Percentiles rank a stretch among this genome's conserved stretches.
phyloP scores from a whole-genome alignment of 2,797 vertebrate species.

The Pantherophis alleghaniensis region DNA sequence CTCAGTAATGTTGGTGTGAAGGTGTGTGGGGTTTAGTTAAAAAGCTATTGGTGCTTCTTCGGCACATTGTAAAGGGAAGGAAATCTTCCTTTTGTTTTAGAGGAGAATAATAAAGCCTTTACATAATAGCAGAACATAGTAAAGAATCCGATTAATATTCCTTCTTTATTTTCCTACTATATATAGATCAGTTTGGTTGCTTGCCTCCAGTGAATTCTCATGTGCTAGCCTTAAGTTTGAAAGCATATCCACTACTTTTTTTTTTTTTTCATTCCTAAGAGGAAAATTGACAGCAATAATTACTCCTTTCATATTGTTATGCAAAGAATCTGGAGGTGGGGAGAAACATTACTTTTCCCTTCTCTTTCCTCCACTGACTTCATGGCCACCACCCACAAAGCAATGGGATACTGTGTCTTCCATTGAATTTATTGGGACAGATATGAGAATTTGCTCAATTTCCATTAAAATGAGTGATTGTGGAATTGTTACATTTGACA shows the following conservation, averaged over 20 bases:
- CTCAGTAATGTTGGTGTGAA: background rate
- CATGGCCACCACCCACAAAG: conserved; percentile 43
- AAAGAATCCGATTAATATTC: conserved; percentile 11
- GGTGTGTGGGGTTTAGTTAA: conserved; percentile 2
- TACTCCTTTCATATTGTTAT: conserved; percentile 74
- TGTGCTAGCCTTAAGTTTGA: conserved; percentile 34
- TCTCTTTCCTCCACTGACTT: conserved; percentile 50
- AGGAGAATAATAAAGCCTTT: conserved; percentile 38
- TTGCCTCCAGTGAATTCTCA: conserved; percentile 5
- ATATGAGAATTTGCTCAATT: background rate
- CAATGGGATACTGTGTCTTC: background rate
- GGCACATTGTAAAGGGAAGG: conserved; percentile 42
- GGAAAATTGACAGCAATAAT: conserved; percentile 55
- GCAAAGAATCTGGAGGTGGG: conserved; percentile 73
- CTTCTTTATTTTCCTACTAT: background rate
- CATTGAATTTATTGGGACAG: conserved; percentile 5
- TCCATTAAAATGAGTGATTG: background rate
- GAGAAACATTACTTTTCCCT: background rate
- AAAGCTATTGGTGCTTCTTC: conserved; percentile 11
- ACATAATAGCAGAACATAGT: conserved; percentile 42
- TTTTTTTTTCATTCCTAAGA: conserved; percentile 54
- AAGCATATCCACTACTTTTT: conserved; percentile 27
- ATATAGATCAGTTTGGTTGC: conserved; percentile 11
- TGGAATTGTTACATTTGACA: background rate
- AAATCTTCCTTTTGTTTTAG: conserved; percentile 49